Evolutionary conservation across 1,140 invertebrate genomes (phyloP), one percentile per base, ranked within the genome.

Genomic region (Apocrypta bakeri): DNA sequence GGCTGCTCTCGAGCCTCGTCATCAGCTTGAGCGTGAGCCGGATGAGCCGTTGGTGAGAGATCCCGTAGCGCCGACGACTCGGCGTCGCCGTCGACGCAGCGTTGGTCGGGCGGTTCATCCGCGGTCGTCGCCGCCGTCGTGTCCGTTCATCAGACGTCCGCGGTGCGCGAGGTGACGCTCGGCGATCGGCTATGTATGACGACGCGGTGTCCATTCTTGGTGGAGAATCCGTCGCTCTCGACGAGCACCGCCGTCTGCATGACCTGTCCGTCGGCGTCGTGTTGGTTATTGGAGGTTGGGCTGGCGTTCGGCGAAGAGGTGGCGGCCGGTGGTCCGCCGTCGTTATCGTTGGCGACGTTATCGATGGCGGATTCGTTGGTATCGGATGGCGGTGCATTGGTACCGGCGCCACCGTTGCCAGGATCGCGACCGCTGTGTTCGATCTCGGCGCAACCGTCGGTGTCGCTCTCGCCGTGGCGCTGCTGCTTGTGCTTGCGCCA

Each of bases 401-500:
- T 31, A 33, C 29, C 61, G 42, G 48, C 14, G 8, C 24, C n/a
- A 24, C 24, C 9, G 21, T 6, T 21, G 21, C 24, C 71, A 0
- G 27, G 85, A 24, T 85, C 71, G 86, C 88, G 31, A 14, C 69
- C 27, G 66, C 81, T 78, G 21, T 68, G 56, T 12, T 82, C 81
- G 25, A 27, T 24, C 24, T 66, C 63, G n/a, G 66, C n/a, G 31
- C 27, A 37, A 6, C 72, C 72, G 37, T 82, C 83, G 27, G 74
- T 92, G 74, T 93, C 92, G 85, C 91, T 92, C 73, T 92, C 92
- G 75, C 91, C 92, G 56, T 93, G 92, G 83, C 93, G 93, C 83
- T 95, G 94, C 88, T 95, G 93, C 88, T 97, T 96, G 90, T 97
- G 96, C 89, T 96, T 96, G 29, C 96, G 94, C 97, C 97, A 99